Evolutionary conservation across 2,797 vertebrate genomes (phyloP), one percentile per base, ranked within the genome.

Genomic region (Anniella stebbinsi): DNA sequence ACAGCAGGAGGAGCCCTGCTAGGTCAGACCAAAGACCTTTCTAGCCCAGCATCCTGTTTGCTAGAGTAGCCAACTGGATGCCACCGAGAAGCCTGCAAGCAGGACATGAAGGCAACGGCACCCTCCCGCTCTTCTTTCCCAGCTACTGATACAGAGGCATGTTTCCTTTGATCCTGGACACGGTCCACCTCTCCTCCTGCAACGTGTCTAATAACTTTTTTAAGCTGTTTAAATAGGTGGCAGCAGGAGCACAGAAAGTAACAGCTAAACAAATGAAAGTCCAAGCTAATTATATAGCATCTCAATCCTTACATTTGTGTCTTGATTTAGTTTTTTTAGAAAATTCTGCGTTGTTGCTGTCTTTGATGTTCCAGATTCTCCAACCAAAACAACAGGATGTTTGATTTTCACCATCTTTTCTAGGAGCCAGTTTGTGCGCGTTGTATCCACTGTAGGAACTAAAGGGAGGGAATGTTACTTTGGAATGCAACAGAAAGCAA

Each of bases 401-500:
- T 98, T 99, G 60, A 98, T 97, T 95, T 98, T 99, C 23, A 99
- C 98, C 98, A 98, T 98, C 93, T 98, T 98, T 54, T 98, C 98
- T 93, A 99, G 94, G 45, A 99, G 95, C 99, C 99, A 99, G 77
- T 95, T 98, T 30, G 97, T 97, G 78, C 98, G 98, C 0, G 97
- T 98, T 0, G 99, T 99, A 77, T 99, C 99, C 86, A 98, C 97
- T 0, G 99, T 99, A 54, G 99, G 99, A 87, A 99, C 99, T 99
- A 87, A 7, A 96, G 91, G 89, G 91, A 84, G 92, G 51, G 66
- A 0, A 17, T 0, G 15, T 21, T 18, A 90, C 67, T n/a, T 45
- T 88, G 80, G 38, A 88, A 82, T 36, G 21, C 36, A 57, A 30
- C 30, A 45, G 2, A 12, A 45, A 83, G 30, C 76, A 25, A 33